Base-by-base conservation (phyloP, 2,888 invertebrate species). In the Dinocampus coccinellae region DNA sequence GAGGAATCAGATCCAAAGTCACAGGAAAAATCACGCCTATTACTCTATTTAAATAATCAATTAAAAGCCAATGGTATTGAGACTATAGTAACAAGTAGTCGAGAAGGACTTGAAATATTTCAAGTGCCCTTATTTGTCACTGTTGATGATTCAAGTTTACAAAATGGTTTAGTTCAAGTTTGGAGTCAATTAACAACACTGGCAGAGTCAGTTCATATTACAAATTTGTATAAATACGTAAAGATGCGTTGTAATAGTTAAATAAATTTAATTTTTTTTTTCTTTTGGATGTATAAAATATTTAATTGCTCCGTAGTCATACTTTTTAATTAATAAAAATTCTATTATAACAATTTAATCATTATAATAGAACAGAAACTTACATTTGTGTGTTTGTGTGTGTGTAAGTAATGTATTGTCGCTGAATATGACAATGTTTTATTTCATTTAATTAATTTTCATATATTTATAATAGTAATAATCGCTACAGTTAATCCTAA, bases 71-170 rank as follows among this genome's bases (percentile, higher is more conserved):
- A 82, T 55, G 81, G 84, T 3, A 76, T 86, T 20, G 81, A 81
- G 67, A 85, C 87, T 11, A 74, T 86, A 58, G 77, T 85, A 52
- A 80, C 81, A 16, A 76, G 76, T 60, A 76, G 77, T 63, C 75
- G 80, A 73, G 58, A 79, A 82, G 74, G 82, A 76, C 42, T 87
- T 77, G 78, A 85, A 78, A 70, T 82, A 81, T 76, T 86, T 89
- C 67, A 89, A 88, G 81, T 95, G 9, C 93, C 94, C 7, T 96
- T 93, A 82, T 92, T 92, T 39, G 89, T 94, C 65, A 88, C 93
- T n/a, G 86, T 97, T 20, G 90, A 91, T 82, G 91, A 92, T 72
- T 88, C 89, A 20, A 93, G 94, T 13, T 88, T 95, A 7, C 90
- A 90, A 77, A 92, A 90, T 85, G 97, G 97, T 2, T 90, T 95